A percentile compares a stretch with the other conserved stretches of the same genome.
phyloP scores from a whole-genome alignment of 1,140 invertebrate species.

The Plectrocnemia conspersa region DNA sequence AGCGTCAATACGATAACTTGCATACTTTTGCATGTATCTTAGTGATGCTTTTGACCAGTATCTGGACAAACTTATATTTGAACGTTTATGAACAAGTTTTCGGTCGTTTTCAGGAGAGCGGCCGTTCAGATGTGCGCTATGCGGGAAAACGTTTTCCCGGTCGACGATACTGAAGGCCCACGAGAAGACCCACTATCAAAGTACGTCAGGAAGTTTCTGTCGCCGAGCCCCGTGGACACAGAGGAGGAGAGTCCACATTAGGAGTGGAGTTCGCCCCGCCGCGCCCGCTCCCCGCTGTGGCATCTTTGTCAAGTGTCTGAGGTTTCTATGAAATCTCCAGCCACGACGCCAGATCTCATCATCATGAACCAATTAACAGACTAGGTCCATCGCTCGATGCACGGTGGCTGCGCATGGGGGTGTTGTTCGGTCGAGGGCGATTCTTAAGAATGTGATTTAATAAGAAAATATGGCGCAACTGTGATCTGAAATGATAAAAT shows the following conservation, averaged over 20 bases:
- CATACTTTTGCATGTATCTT: too few relatives aligned
- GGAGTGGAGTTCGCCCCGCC: conserved; percentile 36
- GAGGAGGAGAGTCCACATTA: conserved; percentile 72
- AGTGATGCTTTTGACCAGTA: too few relatives aligned
- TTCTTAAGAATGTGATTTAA: conserved; percentile 49
- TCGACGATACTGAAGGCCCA: conserved; percentile 86
- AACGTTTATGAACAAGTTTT: too few relatives aligned
- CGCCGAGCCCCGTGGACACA: conserved; percentile 76
- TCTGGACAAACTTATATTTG: too few relatives aligned
- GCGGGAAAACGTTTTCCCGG: conserved; percentile 84
- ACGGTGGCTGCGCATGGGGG: conserved; percentile 9
- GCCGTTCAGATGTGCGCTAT: conserved; percentile 81
- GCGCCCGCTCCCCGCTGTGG: conserved; percentile 5
- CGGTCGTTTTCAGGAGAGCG: conserved; percentile 67
- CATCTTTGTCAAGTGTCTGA: conserved; percentile 3
- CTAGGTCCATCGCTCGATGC: background rate
- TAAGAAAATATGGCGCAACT: conserved; percentile 48
- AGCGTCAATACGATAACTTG: too few relatives aligned
- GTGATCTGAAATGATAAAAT: conserved; percentile 56
- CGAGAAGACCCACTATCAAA: conserved; percentile 88
- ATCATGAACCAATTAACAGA: background rate
- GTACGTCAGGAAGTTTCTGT: conserved; percentile 79
- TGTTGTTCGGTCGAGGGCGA: conserved; percentile 15
- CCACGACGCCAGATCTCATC: conserved; percentile 9
- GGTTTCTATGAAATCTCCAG: conserved; percentile 34